Evolutionary conservation across 1,140 invertebrate species (phyloP), one percentile per base, ranked within the genome.

Genomic region (Micrasema minimum): DNA sequence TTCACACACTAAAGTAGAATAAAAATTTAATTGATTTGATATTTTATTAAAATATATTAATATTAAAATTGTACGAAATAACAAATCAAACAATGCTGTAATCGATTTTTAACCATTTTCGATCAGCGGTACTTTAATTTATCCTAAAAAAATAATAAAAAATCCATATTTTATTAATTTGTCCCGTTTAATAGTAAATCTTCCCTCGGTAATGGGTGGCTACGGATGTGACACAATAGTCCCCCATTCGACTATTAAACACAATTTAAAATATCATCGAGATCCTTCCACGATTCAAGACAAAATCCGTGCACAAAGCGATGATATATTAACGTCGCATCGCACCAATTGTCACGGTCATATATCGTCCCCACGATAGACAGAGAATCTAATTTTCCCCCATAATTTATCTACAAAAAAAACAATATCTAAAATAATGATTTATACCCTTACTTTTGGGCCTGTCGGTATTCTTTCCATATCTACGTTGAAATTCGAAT

Each of bases 251-350:
- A 64, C 72, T 74, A 74, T 71, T 74, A 71, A 71, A 74, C 64
- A 71, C 64, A 74, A 74, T 74, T 74, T 74, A 74, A 74, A 74
- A 74, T 46, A 67, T 74, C 72, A 71, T 74, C 68, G 72, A 38
- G 62, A 66, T 62, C 46, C 51, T 59, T 70, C 64, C 43, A 23
- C 53, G 31, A 26, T 37, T 20, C 37, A 68, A 74, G 68, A 70
- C 72, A 71, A 74, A 69, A 41, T 66, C 64, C 46, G 11, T 38
- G 48, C 38, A 71, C 68, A 74, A 74, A 70, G 43, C 62, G 64
- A 71, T 73, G 67, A 73, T 65, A 73, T 73, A 73, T 73, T 66
- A 61, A 59, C 53, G 72, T 70, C 72, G 66, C 66, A 48, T 69
- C 57, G 61, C 67, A 64, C 46, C 62, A 65, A 65, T 65, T 65